These are phyloP conservation scores for Rhyacichthys aspro DNA, from an alignment of 2,797 vertebrate species.

Conservation along the genomic window DNA sequence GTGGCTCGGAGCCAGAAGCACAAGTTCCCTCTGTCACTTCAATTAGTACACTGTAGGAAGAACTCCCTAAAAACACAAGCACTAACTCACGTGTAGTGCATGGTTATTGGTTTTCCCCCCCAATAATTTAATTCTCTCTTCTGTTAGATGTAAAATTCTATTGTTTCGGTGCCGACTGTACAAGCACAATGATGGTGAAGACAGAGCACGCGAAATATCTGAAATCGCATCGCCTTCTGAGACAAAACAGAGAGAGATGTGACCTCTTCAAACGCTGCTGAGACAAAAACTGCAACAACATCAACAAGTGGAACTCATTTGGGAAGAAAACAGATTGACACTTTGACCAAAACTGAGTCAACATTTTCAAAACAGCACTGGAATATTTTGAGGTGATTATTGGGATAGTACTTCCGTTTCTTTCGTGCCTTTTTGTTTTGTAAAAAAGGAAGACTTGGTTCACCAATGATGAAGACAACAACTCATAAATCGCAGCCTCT, in stretches of 20 bases:
- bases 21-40: conserved; percentile 66
- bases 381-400: too few species aligned
- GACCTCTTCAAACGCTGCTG: conserved; percentile 47
- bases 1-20: conserved; percentile 59
- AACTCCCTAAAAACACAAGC: conserved; percentile 48
- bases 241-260: conserved; percentile 17
- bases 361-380: too few species aligned
- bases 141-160: background rate
- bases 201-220: too few species aligned
- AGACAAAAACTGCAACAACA: conserved; percentile 18
- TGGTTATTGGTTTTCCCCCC: background rate
- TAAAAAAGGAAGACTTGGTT: too few species aligned
- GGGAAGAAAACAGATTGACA: conserved; percentile 5
- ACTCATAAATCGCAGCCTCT: too few species aligned
- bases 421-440: too few species aligned
- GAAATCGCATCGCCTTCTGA: too few species aligned
- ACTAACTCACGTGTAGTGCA: conserved; percentile 33
- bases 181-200: too few species aligned
- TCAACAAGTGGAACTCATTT: conserved; percentile 10
- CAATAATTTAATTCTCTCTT: too few species aligned
- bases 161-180: too few species aligned
- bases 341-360: background rate
- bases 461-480: too few species aligned
- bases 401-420: too few species aligned
- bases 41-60: conserved; percentile 58